Evolutionary conservation across 23 tunicate species (phyloP).

Genomic region (Botrylloides violaceus): DNA sequence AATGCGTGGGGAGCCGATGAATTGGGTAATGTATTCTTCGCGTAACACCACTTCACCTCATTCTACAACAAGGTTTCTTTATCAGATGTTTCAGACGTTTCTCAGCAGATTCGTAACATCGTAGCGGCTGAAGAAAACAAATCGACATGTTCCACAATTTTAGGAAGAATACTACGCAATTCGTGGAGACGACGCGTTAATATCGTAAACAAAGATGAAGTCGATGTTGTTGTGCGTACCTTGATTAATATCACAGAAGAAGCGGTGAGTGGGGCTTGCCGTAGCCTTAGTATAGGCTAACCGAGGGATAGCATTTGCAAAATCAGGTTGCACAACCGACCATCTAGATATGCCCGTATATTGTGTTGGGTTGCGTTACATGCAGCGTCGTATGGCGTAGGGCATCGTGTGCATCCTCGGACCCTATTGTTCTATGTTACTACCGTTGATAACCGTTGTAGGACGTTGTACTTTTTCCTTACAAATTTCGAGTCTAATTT

Average conservation of each 20-base stretch:
- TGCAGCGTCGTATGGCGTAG: too few species aligned
- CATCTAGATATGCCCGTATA: neutral
- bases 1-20: conserved; percentile 24
- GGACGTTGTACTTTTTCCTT: neutral
- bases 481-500: neutral
- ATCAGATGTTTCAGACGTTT: conserved; percentile 35
- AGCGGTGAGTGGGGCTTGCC: conserved; percentile 28
- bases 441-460: too few species aligned
- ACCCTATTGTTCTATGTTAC: too few species aligned
- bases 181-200: conserved; percentile 53
- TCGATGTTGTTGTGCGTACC: conserved; percentile 41
- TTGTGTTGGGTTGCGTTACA: neutral
- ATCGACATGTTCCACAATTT: conserved; percentile 47
- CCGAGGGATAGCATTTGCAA: neutral
- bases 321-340: neutral
- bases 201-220: conserved; percentile 49
- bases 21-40: neutral
- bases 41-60: too few species aligned
- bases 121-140: conserved; percentile 25
- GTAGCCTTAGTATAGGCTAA: neutral
- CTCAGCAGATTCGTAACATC: conserved; percentile 30
- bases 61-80: too few species aligned
- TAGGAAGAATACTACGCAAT: conserved; percentile 37
- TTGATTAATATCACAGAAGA: conserved; percentile 29
- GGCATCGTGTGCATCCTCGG: too few species aligned